phyloP scores from a whole-genome alignment of 2,797 vertebrate species.

The Tapera naevia region DNA sequence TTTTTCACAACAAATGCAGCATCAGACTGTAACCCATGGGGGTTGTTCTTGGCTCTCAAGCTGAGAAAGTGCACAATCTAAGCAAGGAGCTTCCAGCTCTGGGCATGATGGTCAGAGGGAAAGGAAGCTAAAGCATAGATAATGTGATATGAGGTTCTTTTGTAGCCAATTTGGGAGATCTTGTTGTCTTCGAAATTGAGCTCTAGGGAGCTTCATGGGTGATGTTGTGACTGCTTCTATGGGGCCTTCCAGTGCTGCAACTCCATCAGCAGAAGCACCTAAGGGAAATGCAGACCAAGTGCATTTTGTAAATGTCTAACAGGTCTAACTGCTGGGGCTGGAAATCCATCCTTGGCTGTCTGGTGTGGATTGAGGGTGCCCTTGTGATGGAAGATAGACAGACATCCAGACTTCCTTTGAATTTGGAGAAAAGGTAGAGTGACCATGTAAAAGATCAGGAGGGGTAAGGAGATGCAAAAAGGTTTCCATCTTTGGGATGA shows the following conservation, averaged over 20 bases:
- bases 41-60: constrained; percentile 2
- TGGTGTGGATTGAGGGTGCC: neutral
- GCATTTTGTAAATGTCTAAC: neutral
- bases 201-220: neutral
- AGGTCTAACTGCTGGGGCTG: neutral
- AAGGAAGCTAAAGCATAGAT: neutral
- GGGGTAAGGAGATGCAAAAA: neutral
- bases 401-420: neutral
- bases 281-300: neutral
- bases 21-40: neutral
- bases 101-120: neutral
- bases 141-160: neutral
- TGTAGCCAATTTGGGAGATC: neutral
- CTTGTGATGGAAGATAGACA: neutral
- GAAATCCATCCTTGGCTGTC: neutral
- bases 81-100: neutral
- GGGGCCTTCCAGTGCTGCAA: neutral
- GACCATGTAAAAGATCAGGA: neutral
- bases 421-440: neutral
- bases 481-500: neutral
- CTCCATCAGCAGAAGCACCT: neutral
- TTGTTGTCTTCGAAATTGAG: neutral
- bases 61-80: neutral
- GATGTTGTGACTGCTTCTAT: neutral
- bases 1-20: neutral